Evolutionary conservation across 2,113 vertebrate species (phyloP).

Genomic region (Neogobius melanostomus): DNA sequence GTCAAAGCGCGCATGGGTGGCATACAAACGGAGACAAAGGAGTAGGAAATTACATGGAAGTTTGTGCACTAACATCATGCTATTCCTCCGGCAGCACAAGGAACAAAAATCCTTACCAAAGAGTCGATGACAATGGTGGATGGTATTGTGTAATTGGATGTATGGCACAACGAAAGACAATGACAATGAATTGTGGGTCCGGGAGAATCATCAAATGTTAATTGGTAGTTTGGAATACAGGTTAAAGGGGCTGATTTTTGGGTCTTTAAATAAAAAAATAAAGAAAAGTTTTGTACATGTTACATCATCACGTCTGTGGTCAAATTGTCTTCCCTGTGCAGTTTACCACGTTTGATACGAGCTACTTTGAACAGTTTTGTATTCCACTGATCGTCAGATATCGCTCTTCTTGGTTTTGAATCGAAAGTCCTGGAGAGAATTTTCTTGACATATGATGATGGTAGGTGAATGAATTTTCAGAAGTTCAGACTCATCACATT

Average conservation of each 20-base stretch:
- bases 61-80: conserved; percentile 53
- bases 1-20: conserved; percentile 61
- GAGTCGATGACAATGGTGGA: conserved; percentile 5
- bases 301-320: too few species aligned
- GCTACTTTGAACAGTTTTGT: too few species aligned
- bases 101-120: conserved; percentile 39
- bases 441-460: too few species aligned
- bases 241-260: not conserved
- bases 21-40: conserved; percentile 67
- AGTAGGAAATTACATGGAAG: conserved; percentile 68
- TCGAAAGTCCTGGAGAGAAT: too few species aligned
- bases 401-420: too few species aligned
- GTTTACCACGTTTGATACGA: too few species aligned
- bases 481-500: not conserved
- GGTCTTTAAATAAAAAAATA: too few species aligned
- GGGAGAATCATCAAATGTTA: not conserved
- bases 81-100: conserved; percentile 59
- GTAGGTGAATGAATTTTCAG: too few species aligned
- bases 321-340: too few species aligned
- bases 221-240: not conserved
- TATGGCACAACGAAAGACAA: not conserved
- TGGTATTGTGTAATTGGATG: conserved; percentile 9
- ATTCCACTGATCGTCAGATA: too few species aligned
- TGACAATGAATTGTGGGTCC: not conserved
- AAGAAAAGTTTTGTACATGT: too few species aligned